Percentiles rank a stretch among this genome's conserved stretches.
phyloP scores from a whole-genome alignment of 2,113 vertebrate genomes.

The Rhabdomys dilectus region DNA sequence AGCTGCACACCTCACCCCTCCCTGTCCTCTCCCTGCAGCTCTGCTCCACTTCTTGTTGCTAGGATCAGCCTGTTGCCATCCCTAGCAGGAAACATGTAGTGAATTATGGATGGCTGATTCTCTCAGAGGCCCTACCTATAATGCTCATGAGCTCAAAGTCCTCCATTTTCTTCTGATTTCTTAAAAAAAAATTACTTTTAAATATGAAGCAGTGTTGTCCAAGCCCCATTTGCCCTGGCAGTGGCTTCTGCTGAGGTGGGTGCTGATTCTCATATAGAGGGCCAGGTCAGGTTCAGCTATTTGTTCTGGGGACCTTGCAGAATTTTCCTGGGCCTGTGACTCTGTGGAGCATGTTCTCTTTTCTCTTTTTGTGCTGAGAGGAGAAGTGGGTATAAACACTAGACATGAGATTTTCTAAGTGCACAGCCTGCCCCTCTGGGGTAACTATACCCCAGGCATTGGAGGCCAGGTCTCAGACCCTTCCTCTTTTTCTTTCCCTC shows the following conservation, averaged over 20 bases:
- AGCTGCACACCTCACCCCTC: constrained; percentile 50
- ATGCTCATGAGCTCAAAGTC: constrained; percentile 93
- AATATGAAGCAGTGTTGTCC: constrained; percentile 87
- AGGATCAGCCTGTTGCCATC: constrained; percentile 89
- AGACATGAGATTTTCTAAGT: constrained; percentile 71
- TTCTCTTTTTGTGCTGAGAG: constrained; percentile 78
- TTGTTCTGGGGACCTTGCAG: constrained; percentile 91
- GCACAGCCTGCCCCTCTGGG: constrained; percentile 59
- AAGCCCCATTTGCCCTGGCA: constrained; percentile 79
- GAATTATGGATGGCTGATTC: constrained; percentile 96
- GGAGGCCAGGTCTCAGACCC: neutral
- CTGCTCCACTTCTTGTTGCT: constrained; percentile 84
- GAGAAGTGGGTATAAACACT: constrained; percentile 72
- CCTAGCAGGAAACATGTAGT: constrained; percentile 92
- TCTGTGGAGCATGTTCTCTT: constrained; percentile 81
- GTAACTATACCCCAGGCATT: neutral
- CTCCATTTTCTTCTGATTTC: constrained; percentile 86
- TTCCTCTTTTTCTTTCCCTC: too few species aligned
- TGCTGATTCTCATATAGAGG: constrained; percentile 92
- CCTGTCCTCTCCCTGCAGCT: constrained; percentile 81
- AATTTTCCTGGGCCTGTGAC: constrained; percentile 88
- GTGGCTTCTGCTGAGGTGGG: constrained; percentile 81
- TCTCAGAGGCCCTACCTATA: constrained; percentile 92
- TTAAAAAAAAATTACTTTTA: constrained; percentile 85
- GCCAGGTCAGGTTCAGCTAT: constrained; percentile 91